phyloP scores from a whole-genome alignment of 2,797 vertebrate genomes.

The Danionella dracula region DNA sequence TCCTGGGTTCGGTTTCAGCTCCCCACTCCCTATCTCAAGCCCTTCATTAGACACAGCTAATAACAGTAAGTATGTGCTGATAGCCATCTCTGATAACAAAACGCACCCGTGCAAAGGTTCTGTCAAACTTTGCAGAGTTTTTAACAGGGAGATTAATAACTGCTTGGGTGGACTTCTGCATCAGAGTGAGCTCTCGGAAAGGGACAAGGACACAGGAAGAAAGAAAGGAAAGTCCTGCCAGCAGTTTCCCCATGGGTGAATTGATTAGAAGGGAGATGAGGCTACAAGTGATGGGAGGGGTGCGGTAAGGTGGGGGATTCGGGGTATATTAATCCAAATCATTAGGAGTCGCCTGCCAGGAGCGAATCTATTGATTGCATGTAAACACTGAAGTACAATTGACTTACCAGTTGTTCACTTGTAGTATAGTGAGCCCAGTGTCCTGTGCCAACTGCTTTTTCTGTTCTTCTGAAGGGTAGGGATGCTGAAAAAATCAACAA shows the following conservation, averaged over 20 bases:
- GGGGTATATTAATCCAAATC: slow-evolving; percentile 71
- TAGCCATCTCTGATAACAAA: slow-evolving; percentile 68
- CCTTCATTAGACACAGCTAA: slow-evolving; percentile 86
- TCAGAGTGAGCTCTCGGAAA: background rate
- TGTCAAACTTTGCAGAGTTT: slow-evolving; percentile 45
- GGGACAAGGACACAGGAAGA: slow-evolving; percentile 49
- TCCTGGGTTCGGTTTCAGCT: slow-evolving; percentile 68
- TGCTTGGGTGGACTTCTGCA: background rate
- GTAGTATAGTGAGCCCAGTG: slow-evolving; percentile 98
- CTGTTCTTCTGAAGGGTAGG: slow-evolving; percentile 99
- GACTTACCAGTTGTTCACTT: slow-evolving; percentile 80
- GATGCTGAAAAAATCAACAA: slow-evolving; percentile 81
- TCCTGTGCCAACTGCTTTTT: slow-evolving; percentile 99
- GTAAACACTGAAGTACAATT: slow-evolving; percentile 66
- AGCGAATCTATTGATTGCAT: slow-evolving; percentile 57
- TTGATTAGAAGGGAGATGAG: slow-evolving; percentile 64
- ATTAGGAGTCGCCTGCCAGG: slow-evolving; percentile 66
- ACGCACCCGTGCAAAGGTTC: slow-evolving; percentile 50
- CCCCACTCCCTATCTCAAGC: slow-evolving; percentile 68
- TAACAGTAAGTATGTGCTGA: slow-evolving; percentile 78
- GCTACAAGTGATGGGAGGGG: slow-evolving; percentile 51
- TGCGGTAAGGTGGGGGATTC: slow-evolving; percentile 37
- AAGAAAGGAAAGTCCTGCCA: slow-evolving; percentile 57
- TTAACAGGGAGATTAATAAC: slow-evolving; percentile 3
- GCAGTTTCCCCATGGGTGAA: slow-evolving; percentile 64